Evolutionary conservation across 2,888 invertebrate genomes (phyloP).

Genomic region (Pseudococcus jackbeardsleyi): DNA sequence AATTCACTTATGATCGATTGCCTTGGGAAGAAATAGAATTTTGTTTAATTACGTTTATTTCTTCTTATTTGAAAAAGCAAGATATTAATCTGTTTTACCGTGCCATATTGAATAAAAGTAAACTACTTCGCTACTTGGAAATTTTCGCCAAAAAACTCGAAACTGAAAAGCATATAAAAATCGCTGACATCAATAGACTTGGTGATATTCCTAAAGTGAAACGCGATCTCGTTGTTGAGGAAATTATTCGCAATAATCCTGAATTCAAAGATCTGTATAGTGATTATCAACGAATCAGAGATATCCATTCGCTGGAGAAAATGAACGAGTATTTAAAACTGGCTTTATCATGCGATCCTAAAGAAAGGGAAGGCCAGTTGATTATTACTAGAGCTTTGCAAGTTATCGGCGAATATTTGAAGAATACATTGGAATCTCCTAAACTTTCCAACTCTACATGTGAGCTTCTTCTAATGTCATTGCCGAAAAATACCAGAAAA

Average conservation of each 20-base stretch:
- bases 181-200: not conserved
- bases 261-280: not conserved
- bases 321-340: not conserved
- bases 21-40: slow-evolving; percentile 15
- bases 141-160: not conserved
- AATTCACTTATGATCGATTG: not conserved
- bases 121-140: not conserved
- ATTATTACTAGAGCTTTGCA: not conserved
- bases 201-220: not conserved
- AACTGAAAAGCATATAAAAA: not conserved
- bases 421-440: not conserved
- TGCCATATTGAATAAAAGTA: not conserved
- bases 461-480: not conserved
- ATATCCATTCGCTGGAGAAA: not conserved
- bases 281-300: not conserved
- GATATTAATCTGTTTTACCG: not conserved
- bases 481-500: not conserved
- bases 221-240: not conserved
- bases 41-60: not conserved
- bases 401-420: not conserved
- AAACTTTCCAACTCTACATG: not conserved
- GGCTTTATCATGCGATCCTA: not conserved
- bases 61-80: not conserved
- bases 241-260: not conserved
- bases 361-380: not conserved